These are phyloP conservation scores for Notoglanidium macrostoma DNA, from an alignment of 2,797 vertebrate species.

Conservation along the genomic window DNA sequence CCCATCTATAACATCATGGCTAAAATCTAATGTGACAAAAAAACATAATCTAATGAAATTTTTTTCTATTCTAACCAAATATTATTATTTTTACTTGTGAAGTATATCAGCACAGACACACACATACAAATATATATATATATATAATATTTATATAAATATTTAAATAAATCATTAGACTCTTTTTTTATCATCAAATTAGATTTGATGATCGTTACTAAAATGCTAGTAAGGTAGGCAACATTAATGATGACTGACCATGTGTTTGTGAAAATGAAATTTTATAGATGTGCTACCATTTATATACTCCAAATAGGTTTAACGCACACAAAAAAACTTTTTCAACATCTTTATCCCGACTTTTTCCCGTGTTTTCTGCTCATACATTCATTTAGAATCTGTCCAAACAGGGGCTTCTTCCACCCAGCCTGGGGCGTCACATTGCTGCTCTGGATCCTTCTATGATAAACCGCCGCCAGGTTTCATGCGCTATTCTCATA, in stretches of 20 bases:
- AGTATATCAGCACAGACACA: not conserved
- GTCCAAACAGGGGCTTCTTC: not conserved
- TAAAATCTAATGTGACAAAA: not conserved
- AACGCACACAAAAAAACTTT: not conserved
- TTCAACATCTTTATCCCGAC: not conserved
- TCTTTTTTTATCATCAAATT: no score
- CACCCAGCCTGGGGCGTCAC: not conserved
- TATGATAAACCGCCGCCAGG: slow-evolving; percentile 2
- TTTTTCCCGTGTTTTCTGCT: not conserved
- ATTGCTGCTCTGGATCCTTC: not conserved
- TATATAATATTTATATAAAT: no score
- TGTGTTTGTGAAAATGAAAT: not conserved
- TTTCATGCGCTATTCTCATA: not conserved
- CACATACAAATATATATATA: no score
- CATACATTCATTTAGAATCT: not conserved
- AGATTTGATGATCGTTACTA: not conserved
- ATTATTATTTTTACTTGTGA: not conserved
- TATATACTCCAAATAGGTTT: not conserved
- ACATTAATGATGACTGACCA: not conserved
- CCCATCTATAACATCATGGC: not conserved
- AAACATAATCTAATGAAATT: not conserved
- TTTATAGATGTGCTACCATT: not conserved
- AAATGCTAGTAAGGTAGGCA: not conserved
- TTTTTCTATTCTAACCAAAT: not conserved
- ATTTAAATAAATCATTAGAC: no score